These are phyloP conservation scores for Harpagoxenus sublaevis DNA, from an alignment of 2,888 invertebrate genomes.

Conservation along the genomic window DNA sequence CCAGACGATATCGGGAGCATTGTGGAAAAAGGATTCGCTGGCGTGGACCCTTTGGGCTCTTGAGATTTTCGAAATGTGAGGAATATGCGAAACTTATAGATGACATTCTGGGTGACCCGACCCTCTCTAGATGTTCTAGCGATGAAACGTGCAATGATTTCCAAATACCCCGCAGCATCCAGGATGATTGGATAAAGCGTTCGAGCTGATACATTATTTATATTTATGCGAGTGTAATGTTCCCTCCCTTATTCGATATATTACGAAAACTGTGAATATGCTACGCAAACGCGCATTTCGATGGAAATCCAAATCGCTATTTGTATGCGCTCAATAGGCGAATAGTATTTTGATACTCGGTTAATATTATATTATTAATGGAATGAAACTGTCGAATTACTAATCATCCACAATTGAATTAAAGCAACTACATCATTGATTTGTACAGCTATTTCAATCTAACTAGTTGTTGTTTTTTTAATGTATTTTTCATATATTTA, in stretches of 20 bases:
- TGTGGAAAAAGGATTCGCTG: constrained; percentile 4
- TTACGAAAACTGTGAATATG: constrained; percentile 46
- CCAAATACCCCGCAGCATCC: constrained; percentile 30
- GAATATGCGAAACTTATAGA: constrained; percentile 40
- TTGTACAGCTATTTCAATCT: constrained; percentile 1
- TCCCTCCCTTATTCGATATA: constrained; percentile 40
- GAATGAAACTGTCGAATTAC: constrained; percentile 1
- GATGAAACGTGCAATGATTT: constrained; percentile 42
- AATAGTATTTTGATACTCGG: constrained; percentile 1
- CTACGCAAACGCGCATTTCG: constrained; percentile 7
- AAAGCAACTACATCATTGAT: not conserved
- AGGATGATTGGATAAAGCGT: constrained; percentile 43
- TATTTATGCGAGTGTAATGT: constrained; percentile 40
- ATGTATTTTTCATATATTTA: not conserved
- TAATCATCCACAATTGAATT: not conserved
- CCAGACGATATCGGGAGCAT: not conserved
- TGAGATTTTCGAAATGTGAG: constrained; percentile 19
- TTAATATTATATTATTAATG: constrained; percentile 12
- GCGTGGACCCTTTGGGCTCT: not conserved
- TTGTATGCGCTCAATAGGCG: not conserved
- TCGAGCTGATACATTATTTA: constrained; percentile 48
- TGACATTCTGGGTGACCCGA: constrained; percentile 23
- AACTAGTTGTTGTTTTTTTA: not conserved
- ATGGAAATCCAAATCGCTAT: constrained; percentile 26
- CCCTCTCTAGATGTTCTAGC: not conserved